Conservation (phyloP, 2,113 vertebrate species). For the Meleagris gallopavo region DNA sequence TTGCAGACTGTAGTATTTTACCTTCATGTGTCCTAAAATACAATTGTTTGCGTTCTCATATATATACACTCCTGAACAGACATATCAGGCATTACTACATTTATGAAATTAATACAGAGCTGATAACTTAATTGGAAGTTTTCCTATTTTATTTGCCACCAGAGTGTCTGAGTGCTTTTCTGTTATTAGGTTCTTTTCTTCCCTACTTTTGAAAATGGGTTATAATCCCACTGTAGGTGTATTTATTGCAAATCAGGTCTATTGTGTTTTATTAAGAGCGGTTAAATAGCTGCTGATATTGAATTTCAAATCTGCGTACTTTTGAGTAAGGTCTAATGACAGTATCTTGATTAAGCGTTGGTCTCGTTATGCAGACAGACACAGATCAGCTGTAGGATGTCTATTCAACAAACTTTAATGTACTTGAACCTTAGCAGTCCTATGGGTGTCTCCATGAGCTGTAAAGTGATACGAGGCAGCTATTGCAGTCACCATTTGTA, state of each 20-base stretch:
- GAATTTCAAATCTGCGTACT: not conserved
- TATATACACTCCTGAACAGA: not conserved
- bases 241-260: not conserved
- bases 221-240: not conserved
- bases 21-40: not conserved
- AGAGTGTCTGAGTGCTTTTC: not conserved
- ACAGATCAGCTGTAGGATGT: not conserved
- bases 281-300: not conserved
- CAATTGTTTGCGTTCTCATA: not conserved
- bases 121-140: not conserved
- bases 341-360: not conserved
- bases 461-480: not conserved
- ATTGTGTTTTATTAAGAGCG: not conserved
- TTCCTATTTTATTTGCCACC: not conserved
- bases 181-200: not conserved
- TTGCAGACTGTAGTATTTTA: not conserved
- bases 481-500: not conserved
- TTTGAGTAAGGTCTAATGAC: not conserved
- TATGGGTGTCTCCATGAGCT: not conserved
- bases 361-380: not conserved
- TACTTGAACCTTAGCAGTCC: not conserved
- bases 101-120: not conserved
- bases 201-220: not conserved
- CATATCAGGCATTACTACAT: fast-evolving
- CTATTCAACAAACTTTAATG: not conserved